These are phyloP conservation scores for Bursaphelenchus okinawaensis DNA, from an alignment of 2,888 invertebrate genomes.

Conservation along the genomic window DNA sequence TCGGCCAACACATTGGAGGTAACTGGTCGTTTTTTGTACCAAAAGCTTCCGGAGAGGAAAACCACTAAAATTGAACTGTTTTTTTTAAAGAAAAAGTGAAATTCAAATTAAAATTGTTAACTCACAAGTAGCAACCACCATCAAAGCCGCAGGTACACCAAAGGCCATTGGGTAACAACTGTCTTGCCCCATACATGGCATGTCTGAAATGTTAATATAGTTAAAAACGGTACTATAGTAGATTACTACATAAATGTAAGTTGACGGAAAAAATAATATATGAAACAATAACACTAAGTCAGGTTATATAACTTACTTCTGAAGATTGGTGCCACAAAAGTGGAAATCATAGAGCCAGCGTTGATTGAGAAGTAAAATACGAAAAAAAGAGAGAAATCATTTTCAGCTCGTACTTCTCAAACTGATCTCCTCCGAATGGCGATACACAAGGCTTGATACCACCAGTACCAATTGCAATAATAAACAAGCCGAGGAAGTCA, in stretches of 20 bases:
- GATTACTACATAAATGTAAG: not conserved
- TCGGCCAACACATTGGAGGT: not conserved
- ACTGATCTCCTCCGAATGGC: constrained; percentile 63
- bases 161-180: constrained; percentile 80
- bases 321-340: constrained; percentile 78
- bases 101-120: not conserved
- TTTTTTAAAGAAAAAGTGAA: not conserved
- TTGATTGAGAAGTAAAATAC: constrained; percentile 91
- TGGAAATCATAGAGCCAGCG: constrained; percentile 78
- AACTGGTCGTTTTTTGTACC: constrained; percentile 66
- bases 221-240: not conserved
- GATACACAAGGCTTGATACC: constrained; percentile 63
- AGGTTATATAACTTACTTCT: constrained; percentile 62
- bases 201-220: constrained; percentile 38
- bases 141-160: constrained; percentile 78
- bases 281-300: not conserved
- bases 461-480: constrained; percentile 61
- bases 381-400: constrained; percentile 79
- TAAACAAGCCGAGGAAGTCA: constrained; percentile 57
- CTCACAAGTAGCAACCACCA: constrained; percentile 78
- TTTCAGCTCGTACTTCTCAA: constrained; percentile 64
- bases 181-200: constrained; percentile 59
- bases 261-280: not conserved
- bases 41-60: constrained; percentile 72
- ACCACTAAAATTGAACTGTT: constrained; percentile 12